Percentiles rank a stretch among this genome's conserved stretches.
Evolutionary conservation across 2,888 invertebrate species (phyloP).

Genomic region (Creontiades dilutus): DNA sequence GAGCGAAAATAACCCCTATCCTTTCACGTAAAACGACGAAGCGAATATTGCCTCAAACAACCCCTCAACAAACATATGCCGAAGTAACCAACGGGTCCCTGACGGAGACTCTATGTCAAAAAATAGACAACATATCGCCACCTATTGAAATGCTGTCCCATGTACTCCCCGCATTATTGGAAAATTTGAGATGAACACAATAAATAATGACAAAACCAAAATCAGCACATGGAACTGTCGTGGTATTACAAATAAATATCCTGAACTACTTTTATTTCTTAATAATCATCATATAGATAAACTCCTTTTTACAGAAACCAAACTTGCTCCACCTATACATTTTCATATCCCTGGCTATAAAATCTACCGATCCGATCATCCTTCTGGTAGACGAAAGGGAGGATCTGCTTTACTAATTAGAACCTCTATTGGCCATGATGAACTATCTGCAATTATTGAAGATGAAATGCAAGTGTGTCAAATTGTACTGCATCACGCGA

Average conservation of each 20-base stretch:
- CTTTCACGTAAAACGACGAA: too few relatives aligned
- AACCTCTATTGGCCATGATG: slow-evolving; percentile 14
- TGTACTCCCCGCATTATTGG: neutral
- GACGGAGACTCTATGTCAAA: neutral
- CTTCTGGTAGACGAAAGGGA: slow-evolving; percentile 21
- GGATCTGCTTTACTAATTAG: slow-evolving; percentile 47
- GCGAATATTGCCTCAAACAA: too few relatives aligned
- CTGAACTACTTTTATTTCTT: slow-evolving; percentile 9
- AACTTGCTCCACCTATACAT: slow-evolving; percentile 29
- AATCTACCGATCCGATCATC: slow-evolving; percentile 49
- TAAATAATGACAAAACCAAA: neutral
- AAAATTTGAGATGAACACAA: neutral
- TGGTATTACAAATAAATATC: slow-evolving; percentile 39
- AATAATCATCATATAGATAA: neutral
- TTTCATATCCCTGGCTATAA: slow-evolving; percentile 33
- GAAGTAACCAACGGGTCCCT: too few relatives aligned
- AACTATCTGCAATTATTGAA: slow-evolving; percentile 44
- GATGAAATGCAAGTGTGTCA: slow-evolving; percentile 46
- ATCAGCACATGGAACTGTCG: slow-evolving; percentile 52
- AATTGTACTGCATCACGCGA: neutral
- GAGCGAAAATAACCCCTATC: too few relatives aligned
- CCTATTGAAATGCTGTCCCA: neutral
- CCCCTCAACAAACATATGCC: too few relatives aligned
- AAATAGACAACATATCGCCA: neutral
- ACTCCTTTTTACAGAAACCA: slow-evolving; percentile 21